phyloP scores from a whole-genome alignment of 2,113 vertebrate genomes.

The Daubentonia madagascariensis region DNA sequence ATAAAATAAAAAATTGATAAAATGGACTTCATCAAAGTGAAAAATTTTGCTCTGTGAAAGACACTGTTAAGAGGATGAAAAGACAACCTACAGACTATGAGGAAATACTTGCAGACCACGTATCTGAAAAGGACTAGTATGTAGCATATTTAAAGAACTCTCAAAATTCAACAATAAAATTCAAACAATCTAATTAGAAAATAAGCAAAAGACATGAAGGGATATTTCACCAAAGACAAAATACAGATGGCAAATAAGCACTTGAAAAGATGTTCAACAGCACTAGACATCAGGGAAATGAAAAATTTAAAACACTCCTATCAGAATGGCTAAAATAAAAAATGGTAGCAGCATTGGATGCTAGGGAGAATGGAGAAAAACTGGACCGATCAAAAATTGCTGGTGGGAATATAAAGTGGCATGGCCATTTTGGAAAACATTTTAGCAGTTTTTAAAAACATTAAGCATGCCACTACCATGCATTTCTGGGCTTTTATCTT shows the following conservation, averaged over 20 bases:
- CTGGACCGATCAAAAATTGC: no score
- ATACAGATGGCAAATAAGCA: not conserved
- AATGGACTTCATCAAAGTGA: not conserved
- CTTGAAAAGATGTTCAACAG: not conserved
- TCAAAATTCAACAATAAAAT: not conserved
- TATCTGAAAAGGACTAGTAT: not conserved
- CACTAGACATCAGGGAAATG: not conserved
- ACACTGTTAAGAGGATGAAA: not conserved
- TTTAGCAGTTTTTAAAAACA: no score
- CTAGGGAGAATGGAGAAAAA: no score
- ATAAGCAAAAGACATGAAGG: not conserved
- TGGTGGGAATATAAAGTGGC: no score
- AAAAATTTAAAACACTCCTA: not conserved
- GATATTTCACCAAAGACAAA: not conserved
- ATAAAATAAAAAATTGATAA: not conserved
- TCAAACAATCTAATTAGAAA: no score
- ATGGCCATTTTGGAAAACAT: no score
- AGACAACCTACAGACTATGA: not conserved
- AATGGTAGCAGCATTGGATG: no score
- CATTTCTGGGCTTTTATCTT: no score
- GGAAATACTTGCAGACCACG: not conserved
- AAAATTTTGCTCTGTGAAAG: not conserved
- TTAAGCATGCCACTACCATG: no score
- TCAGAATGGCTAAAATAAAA: not conserved
- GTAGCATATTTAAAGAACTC: not conserved